Percentiles rank a stretch among this genome's conserved stretches.
phyloP scores from a whole-genome alignment of 2,888 invertebrate genomes.

The Mimas tiliae region DNA sequence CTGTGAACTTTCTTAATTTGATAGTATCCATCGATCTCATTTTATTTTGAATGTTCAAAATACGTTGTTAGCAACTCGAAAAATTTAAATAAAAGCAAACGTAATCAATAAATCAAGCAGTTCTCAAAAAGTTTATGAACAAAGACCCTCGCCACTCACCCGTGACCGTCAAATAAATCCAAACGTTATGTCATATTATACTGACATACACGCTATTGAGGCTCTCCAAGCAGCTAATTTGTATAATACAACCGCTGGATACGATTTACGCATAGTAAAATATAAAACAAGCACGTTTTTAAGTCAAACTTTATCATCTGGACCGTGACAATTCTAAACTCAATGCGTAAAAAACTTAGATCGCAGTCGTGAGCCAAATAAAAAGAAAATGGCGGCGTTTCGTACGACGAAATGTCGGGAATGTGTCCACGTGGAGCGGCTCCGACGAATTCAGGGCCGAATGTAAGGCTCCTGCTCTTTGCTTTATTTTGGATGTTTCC shows the following conservation, averaged over 20 bases:
- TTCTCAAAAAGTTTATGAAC: slow-evolving; percentile 5
- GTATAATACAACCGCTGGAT: neutral
- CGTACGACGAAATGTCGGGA: slow-evolving; percentile 67
- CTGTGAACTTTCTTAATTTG: neutral
- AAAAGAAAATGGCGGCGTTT: slow-evolving; percentile 62
- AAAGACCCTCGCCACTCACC: neutral
- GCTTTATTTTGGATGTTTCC: slow-evolving; percentile 82
- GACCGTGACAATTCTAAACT: slow-evolving; percentile 10
- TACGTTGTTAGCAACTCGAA: neutral
- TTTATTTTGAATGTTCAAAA: neutral
- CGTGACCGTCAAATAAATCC: slow-evolving; percentile 16
- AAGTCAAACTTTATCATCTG: slow-evolving; percentile 26
- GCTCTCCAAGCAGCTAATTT: slow-evolving; percentile 6
- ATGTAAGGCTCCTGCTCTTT: slow-evolving; percentile 61
- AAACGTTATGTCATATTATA: slow-evolving; percentile 10
- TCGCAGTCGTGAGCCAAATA: slow-evolving; percentile 64
- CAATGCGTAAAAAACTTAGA: slow-evolving; percentile 35
- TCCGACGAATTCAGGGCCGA: slow-evolving; percentile 68
- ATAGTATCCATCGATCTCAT: neutral
- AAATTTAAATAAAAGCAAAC: slow-evolving; percentile 9
- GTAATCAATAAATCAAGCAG: neutral
- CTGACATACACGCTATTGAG: neutral
- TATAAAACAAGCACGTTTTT: slow-evolving; percentile 1
- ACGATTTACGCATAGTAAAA: slow-evolving; percentile 20
- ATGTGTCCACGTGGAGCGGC: slow-evolving; percentile 71